Evolutionary conservation across 1,140 invertebrate genomes (phyloP).

Genomic region (Panonychus citri): DNA sequence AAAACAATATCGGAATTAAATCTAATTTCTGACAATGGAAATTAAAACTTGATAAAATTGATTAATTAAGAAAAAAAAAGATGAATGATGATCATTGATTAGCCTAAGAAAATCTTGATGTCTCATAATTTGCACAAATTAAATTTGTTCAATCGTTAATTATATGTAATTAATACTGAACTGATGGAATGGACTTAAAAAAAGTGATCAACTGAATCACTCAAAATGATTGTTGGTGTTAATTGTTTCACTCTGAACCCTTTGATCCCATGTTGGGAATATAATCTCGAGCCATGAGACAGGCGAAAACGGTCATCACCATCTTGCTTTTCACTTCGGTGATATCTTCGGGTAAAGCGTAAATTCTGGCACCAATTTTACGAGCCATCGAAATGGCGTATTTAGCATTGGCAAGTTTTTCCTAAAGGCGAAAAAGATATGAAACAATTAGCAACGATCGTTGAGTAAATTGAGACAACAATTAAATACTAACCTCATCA

Average conservation of each 20-base stretch:
- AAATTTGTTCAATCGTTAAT: no score
- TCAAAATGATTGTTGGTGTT: not conserved
- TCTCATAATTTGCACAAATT: no score
- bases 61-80: no score
- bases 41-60: no score
- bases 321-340: slow-evolving; percentile 93
- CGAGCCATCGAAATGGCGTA: slow-evolving; percentile 95
- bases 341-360: slow-evolving; percentile 97
- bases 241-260: slow-evolving; percentile 7
- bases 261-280: slow-evolving; percentile 48
- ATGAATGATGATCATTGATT: no score
- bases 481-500: slow-evolving; percentile 41
- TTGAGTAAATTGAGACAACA: not conserved
- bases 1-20: no score
- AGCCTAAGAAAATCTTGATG: no score
- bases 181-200: no score
- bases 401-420: slow-evolving; percentile 83
- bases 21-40: no score
- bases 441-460: not conserved
- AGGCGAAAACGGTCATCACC: slow-evolving; percentile 98
- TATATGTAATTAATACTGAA: no score
- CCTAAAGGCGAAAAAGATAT: slow-evolving; percentile 31
- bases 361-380: slow-evolving; percentile 87
- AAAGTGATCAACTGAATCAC: no score
- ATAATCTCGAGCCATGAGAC: slow-evolving; percentile 88